Base-by-base conservation (phyloP, 1,140 invertebrate species). In the Sitophilus oryzae region DNA sequence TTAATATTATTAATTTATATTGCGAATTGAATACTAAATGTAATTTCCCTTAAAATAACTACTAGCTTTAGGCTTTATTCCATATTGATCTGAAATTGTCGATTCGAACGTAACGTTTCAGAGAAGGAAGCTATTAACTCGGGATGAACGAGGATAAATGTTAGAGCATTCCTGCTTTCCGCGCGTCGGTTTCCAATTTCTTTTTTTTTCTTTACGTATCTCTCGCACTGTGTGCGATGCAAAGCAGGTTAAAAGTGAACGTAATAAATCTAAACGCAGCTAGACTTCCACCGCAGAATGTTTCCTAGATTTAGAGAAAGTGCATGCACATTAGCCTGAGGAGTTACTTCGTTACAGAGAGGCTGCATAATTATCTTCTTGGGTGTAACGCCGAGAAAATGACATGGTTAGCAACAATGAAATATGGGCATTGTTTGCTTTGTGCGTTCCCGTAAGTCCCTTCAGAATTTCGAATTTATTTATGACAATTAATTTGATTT, bases 211-310 rank as follows among this genome's bases (percentile, higher is more conserved):
- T n/a, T n/a, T n/a, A n/a, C n/a, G n/a, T n/a, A n/a, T 55, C 45
- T 30, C 25, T 30, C 25, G 5, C 25, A 6, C 11, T 30, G 5
- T 30, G 5, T 30, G 44, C 35, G 44, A 37, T 40, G 18, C 20
- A 55, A 55, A 46, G 38, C 52, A 55, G 52, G 52, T 55, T 55
- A 55, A 55, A 55, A 55, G 52, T 55, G 52, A 55, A 48, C 44
- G 52, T 55, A 55, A 55, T 55, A 55, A 55, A 55, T 55, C 41
- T 53, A 10, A 53, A 46, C 48, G 40, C 40, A 21, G 40, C 40
- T 11, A 50, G 50, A 43, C 43, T 53, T 45, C 51, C 51, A 46
- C 51, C 21, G 15, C 42, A 19, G 51, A 37, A 25, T 41, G 42
- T 53, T 53, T 53, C 51, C 51, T 45, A 45, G 51, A 45, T 53